Base-by-base conservation (phyloP, 2,113 vertebrate genomes). In the Crotophaga sulcirostris region DNA sequence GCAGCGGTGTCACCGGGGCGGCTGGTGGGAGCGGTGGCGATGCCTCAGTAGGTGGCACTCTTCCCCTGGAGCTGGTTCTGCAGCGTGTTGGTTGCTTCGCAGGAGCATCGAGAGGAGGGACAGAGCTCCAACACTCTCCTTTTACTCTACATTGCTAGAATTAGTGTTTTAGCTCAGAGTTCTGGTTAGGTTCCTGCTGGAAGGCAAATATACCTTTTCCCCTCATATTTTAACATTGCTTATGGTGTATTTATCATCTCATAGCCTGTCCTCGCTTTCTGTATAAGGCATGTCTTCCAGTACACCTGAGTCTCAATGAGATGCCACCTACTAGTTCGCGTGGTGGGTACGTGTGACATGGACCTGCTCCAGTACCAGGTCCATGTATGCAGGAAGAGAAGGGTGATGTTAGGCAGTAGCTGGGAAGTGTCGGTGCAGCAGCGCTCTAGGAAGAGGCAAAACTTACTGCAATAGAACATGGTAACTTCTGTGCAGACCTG, bases 31-130 rank as follows among this genome's bases (percentile, higher is more conserved):
- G 36, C 38, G 2, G 23, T 63, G 72, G 80, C 63, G 83, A 16
- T 47, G 18, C 3, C 92, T 94, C 96, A 87, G 93, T 94, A 97
- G 94, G 89, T 97, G 96, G 96, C 96, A 94, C 64, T 96, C 92
- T 96, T 24, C 76, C 64, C 92, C 85, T 70, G 91, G 82, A 45
- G 70, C 89, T 96, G 94, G 52, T 79, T 1, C 2, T 5, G 51
- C 11, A 23, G 8, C 26, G 28, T 52, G 4, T 13, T 5, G 5
- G 3, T 17, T 45, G 36, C 33, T 33, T 17, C 11, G 29, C 3
- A 4, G 3, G 36, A 73, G 62, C 26, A 26, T 38, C 44, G 45
- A 34, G 29, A 33, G 54, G 29, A 56, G 54, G 31, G 62, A 33
- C 19, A 49, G 54, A 83, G 63, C 79, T 81, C 64, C 10, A 25